Conservation (phyloP, 1,140 invertebrate genomes). For the Cotesia chilonis region DNA sequence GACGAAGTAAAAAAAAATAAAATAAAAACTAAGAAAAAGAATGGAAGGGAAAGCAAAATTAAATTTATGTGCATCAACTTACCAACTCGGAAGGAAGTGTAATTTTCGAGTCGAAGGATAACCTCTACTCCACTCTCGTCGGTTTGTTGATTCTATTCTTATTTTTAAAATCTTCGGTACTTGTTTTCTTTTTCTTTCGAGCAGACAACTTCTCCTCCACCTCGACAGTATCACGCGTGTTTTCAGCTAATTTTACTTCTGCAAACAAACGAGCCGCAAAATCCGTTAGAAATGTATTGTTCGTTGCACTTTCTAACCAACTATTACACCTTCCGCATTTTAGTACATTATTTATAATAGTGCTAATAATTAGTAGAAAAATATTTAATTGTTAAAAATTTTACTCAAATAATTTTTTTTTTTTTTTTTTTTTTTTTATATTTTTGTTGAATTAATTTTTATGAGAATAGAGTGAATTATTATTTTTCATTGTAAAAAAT, state of each 20-base stretch:
- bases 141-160: constrained; percentile 11
- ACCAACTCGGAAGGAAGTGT: constrained; percentile 14
- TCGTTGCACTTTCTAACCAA: constrained; percentile 32
- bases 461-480: too few relatives aligned
- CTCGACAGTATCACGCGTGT: constrained; percentile 8
- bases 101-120: not conserved
- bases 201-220: not conserved
- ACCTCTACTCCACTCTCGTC: not conserved
- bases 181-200: constrained; percentile 11
- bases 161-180: not conserved
- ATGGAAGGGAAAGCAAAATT: constrained; percentile 6
- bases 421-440: too few relatives aligned
- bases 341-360: not conserved
- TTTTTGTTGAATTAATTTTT: too few relatives aligned
- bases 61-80: constrained; percentile 28
- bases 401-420: too few relatives aligned
- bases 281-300: constrained; percentile 31
- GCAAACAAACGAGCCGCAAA: constrained; percentile 30
- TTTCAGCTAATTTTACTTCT: constrained; percentile 27
- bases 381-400: too few relatives aligned
- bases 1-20: not conserved
- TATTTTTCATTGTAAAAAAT: too few relatives aligned
- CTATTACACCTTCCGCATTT: constrained; percentile 20
- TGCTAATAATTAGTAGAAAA: not conserved
- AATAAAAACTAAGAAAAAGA: not conserved